A percentile compares a stretch with the other conserved stretches of the same genome.
Evolutionary conservation across 2,888 invertebrate genomes (phyloP).

Genomic region (Aricia artaxerxes): DNA sequence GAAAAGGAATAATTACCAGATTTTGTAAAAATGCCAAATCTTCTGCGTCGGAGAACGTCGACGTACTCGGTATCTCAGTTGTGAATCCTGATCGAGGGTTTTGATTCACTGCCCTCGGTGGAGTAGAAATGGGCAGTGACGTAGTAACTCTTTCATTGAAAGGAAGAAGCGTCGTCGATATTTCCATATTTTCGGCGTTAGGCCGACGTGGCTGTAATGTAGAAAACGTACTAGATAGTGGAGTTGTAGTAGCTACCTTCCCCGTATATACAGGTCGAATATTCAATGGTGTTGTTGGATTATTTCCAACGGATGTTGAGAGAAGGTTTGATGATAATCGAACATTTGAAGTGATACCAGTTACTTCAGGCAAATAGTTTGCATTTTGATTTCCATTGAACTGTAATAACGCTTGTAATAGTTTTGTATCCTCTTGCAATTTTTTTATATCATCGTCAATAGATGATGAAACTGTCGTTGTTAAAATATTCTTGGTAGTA

Average conservation of each 20-base stretch:
- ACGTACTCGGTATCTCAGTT: conserved; percentile 68
- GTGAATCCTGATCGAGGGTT: conserved; percentile 53
- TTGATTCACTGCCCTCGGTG: conserved; percentile 53
- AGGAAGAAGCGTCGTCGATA: conserved; percentile 67
- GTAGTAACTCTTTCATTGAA: conserved; percentile 59
- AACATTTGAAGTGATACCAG: conserved; percentile 69
- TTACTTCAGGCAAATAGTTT: conserved; percentile 60
- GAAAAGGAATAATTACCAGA: conserved; percentile 68
- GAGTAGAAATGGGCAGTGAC: conserved; percentile 49
- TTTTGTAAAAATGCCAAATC: conserved; percentile 82
- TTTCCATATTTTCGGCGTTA: conserved; percentile 59
- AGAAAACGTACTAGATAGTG: conserved; percentile 54
- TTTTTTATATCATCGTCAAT: conserved; percentile 63
- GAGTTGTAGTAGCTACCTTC: conserved; percentile 54
- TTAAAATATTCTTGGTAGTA: conserved; percentile 44
- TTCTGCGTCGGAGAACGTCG: conserved; percentile 76
- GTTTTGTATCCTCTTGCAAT: conserved; percentile 66
- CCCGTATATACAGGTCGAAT: conserved; percentile 62
- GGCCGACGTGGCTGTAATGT: conserved; percentile 55
- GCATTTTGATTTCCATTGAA: conserved; percentile 60
- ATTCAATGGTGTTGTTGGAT: conserved; percentile 64
- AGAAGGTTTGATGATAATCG: conserved; percentile 67
- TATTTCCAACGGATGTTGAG: conserved; percentile 62
- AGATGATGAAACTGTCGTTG: conserved; percentile 52
- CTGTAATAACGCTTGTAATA: conserved; percentile 71